These are phyloP conservation scores for Mesoclemmys tuberculata DNA, from an alignment of 2,113 vertebrate genomes.

Conservation along the genomic window DNA sequence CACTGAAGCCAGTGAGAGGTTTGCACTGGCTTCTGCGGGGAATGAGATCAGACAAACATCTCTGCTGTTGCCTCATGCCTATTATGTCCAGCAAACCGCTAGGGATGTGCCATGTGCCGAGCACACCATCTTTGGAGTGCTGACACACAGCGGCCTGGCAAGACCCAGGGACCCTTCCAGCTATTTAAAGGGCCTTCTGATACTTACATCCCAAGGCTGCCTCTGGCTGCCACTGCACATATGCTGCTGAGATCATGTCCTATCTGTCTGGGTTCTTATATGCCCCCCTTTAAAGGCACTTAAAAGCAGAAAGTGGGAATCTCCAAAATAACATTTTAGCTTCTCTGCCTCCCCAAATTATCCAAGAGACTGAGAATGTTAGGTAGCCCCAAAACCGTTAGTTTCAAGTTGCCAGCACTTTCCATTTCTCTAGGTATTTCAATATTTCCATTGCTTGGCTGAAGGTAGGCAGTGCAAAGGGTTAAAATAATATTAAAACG, in stretches of 20 bases:
- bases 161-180: neutral
- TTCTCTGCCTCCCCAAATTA: slow-evolving; percentile 30
- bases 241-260: neutral
- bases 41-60: fast-evolving
- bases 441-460: slow-evolving; percentile 37
- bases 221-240: fast-evolving
- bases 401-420: neutral
- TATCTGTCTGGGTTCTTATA: neutral
- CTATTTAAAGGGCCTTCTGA: neutral
- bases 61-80: neutral
- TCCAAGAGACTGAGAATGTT: slow-evolving; percentile 55
- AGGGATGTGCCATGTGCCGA: neutral
- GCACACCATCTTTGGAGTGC: fast-evolving
- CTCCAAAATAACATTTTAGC: neutral
- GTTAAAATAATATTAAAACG: slow-evolving; percentile 9
- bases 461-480: neutral
- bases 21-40: neutral
- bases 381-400: neutral
- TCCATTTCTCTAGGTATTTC: slow-evolving; percentile 25
- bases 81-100: neutral
- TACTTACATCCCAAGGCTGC: neutral
- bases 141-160: neutral
- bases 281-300: neutral
- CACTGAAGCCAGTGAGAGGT: neutral
- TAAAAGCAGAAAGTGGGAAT: neutral